These are phyloP conservation scores for Sarcophaga carnaria DNA, from an alignment of 2,888 invertebrate species.

Conservation along the genomic window DNA sequence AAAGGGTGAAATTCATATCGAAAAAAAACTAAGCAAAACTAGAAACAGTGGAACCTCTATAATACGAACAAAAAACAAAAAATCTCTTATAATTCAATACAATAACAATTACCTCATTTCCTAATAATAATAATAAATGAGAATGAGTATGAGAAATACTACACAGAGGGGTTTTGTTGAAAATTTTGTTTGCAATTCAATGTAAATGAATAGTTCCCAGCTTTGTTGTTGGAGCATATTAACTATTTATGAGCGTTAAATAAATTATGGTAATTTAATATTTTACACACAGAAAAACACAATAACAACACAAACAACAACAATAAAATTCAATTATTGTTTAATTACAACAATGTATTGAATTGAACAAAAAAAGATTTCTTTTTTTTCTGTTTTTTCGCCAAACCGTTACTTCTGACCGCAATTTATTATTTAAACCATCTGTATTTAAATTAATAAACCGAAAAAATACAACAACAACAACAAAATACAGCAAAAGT, in stretches of 20 bases:
- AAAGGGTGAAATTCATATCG: conserved; percentile 36
- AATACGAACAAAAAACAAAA: background rate
- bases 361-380: background rate
- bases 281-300: conserved; percentile 18
- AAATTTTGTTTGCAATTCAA: conserved; percentile 28
- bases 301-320: background rate
- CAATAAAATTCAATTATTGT: conserved; percentile 27
- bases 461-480: conserved; percentile 5
- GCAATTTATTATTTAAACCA: conserved; percentile 53
- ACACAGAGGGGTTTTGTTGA: background rate
- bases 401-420: conserved; percentile 54
- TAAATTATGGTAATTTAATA: conserved; percentile 62
- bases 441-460: conserved; percentile 40
- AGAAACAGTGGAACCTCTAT: conserved; percentile 33
- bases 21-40: background rate
- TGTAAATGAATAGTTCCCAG: conserved; percentile 28
- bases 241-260: conserved; percentile 24
- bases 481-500: background rate
- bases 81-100: conserved; percentile 28
- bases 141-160: too few relatives aligned
- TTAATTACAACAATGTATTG: conserved; percentile 50
- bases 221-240: background rate
- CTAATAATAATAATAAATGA: background rate
- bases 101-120: background rate
- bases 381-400: background rate